Evolutionary conservation across 2,888 invertebrate genomes (phyloP).

Genomic region (Nephrotoma guestfalica): DNA sequence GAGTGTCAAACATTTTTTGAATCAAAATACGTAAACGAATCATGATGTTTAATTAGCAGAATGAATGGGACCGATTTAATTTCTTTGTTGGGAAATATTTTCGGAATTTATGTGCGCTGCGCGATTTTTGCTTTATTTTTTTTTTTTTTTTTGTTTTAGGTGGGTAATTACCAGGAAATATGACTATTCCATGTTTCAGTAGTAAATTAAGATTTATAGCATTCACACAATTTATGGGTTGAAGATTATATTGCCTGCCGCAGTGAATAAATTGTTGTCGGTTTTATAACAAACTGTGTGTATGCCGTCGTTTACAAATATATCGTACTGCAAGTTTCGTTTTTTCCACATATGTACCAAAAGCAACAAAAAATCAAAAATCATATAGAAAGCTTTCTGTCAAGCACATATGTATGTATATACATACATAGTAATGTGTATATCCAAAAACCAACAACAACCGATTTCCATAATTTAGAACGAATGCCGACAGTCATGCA

Average conservation of each 20-base stretch:
- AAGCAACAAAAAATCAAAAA: neutral
- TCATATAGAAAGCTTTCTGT: neutral
- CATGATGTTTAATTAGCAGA: neutral
- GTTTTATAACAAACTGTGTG: too few species aligned
- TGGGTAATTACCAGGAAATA: neutral
- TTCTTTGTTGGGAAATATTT: neutral
- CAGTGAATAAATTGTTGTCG: too few species aligned
- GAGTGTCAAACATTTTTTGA: neutral
- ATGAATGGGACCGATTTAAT: neutral
- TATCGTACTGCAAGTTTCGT: too few species aligned
- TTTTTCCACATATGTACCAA: too few species aligned
- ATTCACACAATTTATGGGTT: too few species aligned
- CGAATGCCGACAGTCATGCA: constrained; percentile 1
- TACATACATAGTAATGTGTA: neutral
- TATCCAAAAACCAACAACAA: neutral
- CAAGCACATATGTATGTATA: neutral
- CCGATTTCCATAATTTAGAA: neutral
- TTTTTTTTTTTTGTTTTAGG: neutral
- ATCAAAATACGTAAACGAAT: neutral
- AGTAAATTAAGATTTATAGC: neutral
- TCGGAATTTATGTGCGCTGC: neutral
- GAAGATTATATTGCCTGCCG: too few species aligned
- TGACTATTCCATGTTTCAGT: neutral
- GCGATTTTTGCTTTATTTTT: neutral
- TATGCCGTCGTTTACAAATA: too few species aligned